These are phyloP conservation scores for Sebastes steindachneri DNA, from an alignment of 2,797 vertebrate genomes.

Conservation along the genomic window DNA sequence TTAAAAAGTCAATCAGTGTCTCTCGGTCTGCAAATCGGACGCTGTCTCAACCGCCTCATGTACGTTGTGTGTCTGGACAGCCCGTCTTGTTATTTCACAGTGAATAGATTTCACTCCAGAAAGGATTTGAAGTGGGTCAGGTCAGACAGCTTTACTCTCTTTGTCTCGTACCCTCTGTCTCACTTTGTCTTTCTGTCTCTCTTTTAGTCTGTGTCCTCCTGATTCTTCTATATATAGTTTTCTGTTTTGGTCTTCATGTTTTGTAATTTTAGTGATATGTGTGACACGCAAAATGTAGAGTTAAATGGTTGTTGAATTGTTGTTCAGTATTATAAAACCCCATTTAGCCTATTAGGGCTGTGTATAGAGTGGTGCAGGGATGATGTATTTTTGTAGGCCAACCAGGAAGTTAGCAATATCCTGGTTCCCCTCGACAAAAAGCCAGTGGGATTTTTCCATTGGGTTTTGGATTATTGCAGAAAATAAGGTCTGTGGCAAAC, in stretches of 20 bases:
- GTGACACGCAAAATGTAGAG: neutral
- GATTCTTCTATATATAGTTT: neutral
- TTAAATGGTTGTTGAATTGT: neutral
- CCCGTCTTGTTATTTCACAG: slow-evolving; percentile 46
- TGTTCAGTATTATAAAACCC: neutral
- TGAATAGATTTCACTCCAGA: slow-evolving; percentile 52
- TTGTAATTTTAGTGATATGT: neutral
- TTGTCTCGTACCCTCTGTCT: slow-evolving; percentile 30
- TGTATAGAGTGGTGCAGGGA: no score
- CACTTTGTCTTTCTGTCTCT: slow-evolving; percentile 10
- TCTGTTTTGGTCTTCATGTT: neutral
- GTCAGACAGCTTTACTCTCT: slow-evolving; percentile 47
- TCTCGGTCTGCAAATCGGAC: slow-evolving; percentile 16
- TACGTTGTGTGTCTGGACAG: slow-evolving; percentile 44
- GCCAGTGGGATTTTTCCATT: no score
- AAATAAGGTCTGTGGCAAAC: no score
- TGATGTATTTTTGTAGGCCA: no score
- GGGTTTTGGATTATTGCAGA: no score
- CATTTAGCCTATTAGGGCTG: neutral
- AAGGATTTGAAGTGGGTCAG: slow-evolving; percentile 63
- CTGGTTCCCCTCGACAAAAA: no score
- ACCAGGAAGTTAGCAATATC: no score
- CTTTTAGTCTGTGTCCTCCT: neutral
- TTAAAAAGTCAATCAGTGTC: slow-evolving; percentile 30
- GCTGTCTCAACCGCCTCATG: slow-evolving; percentile 5